Conservation (phyloP, 2,113 vertebrate species). For the Leuciscus idus region DNA sequence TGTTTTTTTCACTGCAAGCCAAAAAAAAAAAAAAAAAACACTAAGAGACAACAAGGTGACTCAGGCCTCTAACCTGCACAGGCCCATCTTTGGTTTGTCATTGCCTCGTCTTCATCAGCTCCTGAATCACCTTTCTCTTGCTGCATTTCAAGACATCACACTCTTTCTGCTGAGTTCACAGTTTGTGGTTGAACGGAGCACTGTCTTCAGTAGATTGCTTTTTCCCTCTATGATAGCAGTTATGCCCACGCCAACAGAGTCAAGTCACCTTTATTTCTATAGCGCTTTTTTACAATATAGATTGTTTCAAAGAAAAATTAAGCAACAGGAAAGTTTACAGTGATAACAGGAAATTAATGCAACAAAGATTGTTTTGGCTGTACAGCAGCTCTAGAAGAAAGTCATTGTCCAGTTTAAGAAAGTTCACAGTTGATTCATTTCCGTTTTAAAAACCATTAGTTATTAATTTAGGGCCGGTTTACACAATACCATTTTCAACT, state of each 20-base stretch:
- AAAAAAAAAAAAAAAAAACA: neutral
- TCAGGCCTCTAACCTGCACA: neutral
- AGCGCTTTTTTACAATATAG: no score
- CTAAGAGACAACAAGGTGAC: neutral
- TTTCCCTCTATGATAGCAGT: neutral
- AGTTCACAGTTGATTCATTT: no score
- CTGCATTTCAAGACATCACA: neutral
- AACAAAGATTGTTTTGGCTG: no score
- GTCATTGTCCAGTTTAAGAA: no score
- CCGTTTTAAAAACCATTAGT: no score
- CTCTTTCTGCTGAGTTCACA: conserved; percentile 27
- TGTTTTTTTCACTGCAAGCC: neutral
- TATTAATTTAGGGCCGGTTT: no score
- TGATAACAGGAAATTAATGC: no score
- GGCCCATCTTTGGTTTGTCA: neutral
- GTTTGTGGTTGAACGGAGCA: neutral
- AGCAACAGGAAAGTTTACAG: no score
- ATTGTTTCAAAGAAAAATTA: no score
- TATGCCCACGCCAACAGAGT: conserved; percentile 2
- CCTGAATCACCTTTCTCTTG: neutral
- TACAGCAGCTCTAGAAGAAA: no score
- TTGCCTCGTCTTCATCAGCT: neutral
- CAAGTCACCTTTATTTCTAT: no score
- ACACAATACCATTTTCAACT: no score
- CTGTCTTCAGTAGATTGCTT: conserved; percentile 8